These are phyloP conservation scores for Linnaemya tessellans DNA, from an alignment of 2,888 invertebrate species.

Conservation along the genomic window DNA sequence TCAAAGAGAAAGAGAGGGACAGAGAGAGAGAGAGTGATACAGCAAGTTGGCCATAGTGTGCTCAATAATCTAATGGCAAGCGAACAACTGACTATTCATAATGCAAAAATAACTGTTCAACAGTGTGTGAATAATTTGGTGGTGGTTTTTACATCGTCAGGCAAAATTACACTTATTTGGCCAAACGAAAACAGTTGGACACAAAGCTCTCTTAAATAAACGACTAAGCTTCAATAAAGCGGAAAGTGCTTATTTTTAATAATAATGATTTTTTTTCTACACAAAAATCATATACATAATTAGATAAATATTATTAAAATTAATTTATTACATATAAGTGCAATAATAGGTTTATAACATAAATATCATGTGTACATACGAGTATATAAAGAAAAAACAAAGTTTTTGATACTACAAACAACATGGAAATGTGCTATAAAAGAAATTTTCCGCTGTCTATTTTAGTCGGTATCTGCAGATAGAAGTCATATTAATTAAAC, in stretches of 20 bases:
- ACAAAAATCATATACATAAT: constrained; percentile 23
- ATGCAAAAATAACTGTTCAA: constrained; percentile 58
- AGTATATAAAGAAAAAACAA: no score
- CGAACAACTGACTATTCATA: constrained; percentile 11
- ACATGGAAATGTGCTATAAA: constrained; percentile 7
- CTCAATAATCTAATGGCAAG: background rate
- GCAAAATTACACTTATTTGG: constrained; percentile 44
- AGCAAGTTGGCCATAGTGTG: constrained; percentile 15
- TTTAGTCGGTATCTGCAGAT: constrained; percentile 48
- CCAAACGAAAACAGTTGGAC: constrained; percentile 66
- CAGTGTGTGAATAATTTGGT: constrained; percentile 51
- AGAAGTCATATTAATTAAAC: constrained; percentile 24
- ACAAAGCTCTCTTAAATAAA: constrained; percentile 64
- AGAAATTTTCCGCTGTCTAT: constrained; percentile 39
- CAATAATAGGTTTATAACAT: constrained; percentile 24
- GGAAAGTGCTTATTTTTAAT: constrained; percentile 49
- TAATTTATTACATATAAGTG: constrained; percentile 27
- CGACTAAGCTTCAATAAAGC: constrained; percentile 54
- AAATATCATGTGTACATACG: background rate
- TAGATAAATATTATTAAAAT: constrained; percentile 40
- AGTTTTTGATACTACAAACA: background rate
- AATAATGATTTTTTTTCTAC: constrained; percentile 27
- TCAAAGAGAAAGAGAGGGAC: constrained; percentile 1
- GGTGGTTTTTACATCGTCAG: constrained; percentile 48
- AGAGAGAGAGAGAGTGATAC: background rate